Evolutionary conservation across 2,797 vertebrate species (phyloP), one percentile per base, ranked within the genome.

Genomic region (Ptychadena robeensis): DNA sequence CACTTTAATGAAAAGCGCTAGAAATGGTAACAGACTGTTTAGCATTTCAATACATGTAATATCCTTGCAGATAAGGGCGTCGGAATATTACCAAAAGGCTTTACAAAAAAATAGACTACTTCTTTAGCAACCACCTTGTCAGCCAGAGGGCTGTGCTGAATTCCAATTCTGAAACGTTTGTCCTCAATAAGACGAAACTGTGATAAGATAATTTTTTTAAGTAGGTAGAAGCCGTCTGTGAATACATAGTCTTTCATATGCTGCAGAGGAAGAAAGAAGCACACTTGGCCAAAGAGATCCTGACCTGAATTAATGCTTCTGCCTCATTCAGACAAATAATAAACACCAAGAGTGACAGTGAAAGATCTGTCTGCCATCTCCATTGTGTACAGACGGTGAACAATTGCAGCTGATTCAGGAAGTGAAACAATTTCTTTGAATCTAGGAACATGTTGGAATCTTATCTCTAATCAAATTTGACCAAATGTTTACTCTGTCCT

Each of bases 31-130:
- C 87, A 87, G 88, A 88, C 88, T 91, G 86, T 79, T 91, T 87
- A 89, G 91, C 90, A 89, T 89, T 87, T 89, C 88, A 88, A 86
- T 88, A 86, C 86, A 0, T 89, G 89, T 86, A 80, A 84, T 88
- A 87, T 82, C 72, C 90, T 90, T 85, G 35, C 87, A 87, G 89
- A 91, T 90, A 90, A 89, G 87, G 67, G 73, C 82, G 87, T 14
- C 85, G 86, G 81, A 85, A 78, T 82, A 44, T 44, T 44, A 44
- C 88, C 82, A 77, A 80, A 88, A 81, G 85, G 75, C 87, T 86
- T 83, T 65, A 69, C 40, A 69, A 82, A 87, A 86, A 85, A 77
- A 79, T 77, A 73, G 69, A 79, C 73, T 70, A 84, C 85, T 74
- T 86, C 85, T 88, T 82, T 86, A 89, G 79, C 76, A 2, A 0